Evolutionary conservation across 2,797 vertebrate species (phyloP), one percentile per base, ranked within the genome.

Genomic region (Todus mexicanus): DNA sequence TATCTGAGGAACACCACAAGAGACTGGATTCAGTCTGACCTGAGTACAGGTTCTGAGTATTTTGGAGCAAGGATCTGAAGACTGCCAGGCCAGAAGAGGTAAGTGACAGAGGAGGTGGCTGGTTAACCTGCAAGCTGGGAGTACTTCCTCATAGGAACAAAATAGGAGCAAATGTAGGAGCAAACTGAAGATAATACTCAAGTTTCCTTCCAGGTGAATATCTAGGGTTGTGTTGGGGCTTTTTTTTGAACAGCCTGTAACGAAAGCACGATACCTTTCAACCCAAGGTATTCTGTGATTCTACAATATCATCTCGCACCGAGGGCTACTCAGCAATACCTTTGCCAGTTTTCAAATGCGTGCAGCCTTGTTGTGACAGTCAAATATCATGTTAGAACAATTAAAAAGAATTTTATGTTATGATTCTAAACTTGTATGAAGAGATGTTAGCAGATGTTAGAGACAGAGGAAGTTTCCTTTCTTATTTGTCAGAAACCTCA

Each of bases 161-260:
- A 31, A 37, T 26, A 40, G 15, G 4, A 74, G 66, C 59, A 89
- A 48, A 37, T 1, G 19, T 0, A 84, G 59, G 26, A 82, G 61
- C 29, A 84, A 78, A 48, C 6, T 19, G 60, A 54, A 69, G 31
- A 18, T 9, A 13, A 51, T 13, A 20, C 3, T 61, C 25, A 14
- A 10, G n/a, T 37, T 77, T 72, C 27, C 54, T 57, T 54, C 56
- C 33, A 86, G 69, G 42, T 56, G 47, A 47, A 31, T 20, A 54
- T 16, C 71, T 56, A 1, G 0, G 29, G 64, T 19, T 54, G 47
- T 35, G 3, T 20, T n/a, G n/a, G n/a, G n/a, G n/a, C n/a, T n/a
- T 60, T 78, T 59, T 71, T 81, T 10, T 56, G 7, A 54, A 14
- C 3, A 35, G 65, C 40, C 42, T 35, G 2, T 9, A 51, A 38